Conservation (phyloP, 2,113 vertebrate species). For the Entelurus aequoreus region DNA sequence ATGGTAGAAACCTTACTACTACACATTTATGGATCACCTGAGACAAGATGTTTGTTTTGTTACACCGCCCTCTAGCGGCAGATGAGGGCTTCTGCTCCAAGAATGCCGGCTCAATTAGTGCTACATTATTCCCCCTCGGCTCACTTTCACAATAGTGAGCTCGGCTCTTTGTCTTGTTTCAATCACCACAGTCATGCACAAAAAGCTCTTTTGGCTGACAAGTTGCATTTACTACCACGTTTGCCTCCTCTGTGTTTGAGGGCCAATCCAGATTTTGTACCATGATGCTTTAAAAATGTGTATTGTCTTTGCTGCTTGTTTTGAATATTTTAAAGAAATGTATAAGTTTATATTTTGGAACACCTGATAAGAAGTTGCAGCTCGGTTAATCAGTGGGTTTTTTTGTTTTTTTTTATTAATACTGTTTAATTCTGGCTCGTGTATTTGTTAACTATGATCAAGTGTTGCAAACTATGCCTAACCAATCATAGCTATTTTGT, state of each 20-base stretch:
- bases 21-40: not conserved
- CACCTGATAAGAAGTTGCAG: not conserved
- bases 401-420: too few species aligned
- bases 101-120: constrained; percentile 63
- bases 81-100: constrained; percentile 31
- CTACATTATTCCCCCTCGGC: constrained; percentile 63
- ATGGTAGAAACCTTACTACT: constrained; percentile 42
- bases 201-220: constrained; percentile 53
- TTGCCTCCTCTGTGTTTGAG: constrained; percentile 33
- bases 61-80: constrained; percentile 64
- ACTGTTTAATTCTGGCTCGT: constrained; percentile 16
- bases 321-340: constrained; percentile 22
- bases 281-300: constrained; percentile 52
- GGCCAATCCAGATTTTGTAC: constrained; percentile 52
- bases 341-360: constrained; percentile 8
- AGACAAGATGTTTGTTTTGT: constrained; percentile 19
- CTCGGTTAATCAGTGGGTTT: not conserved
- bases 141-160: constrained; percentile 64
- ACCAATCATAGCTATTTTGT: constrained; percentile 41
- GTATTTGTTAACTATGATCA: constrained; percentile 26
- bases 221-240: constrained; percentile 44
- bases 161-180: constrained; percentile 61
- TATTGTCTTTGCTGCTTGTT: constrained; percentile 14
- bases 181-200: constrained; percentile 59
- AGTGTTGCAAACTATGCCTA: constrained; percentile 40